Conservation (phyloP, 1,140 invertebrate species). For the Gryon sp. region DNA sequence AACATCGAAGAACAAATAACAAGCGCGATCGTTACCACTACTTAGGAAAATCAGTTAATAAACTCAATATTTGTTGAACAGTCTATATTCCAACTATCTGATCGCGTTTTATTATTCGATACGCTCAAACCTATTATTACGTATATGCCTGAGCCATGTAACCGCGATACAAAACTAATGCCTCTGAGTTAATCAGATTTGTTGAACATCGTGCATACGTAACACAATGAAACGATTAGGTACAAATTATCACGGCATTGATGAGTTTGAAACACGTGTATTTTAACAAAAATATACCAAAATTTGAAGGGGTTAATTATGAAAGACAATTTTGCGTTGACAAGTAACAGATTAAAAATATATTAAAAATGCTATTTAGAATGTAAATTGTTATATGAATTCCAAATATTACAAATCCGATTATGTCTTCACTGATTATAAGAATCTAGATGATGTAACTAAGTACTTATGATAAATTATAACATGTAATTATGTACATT, state of each 20-base stretch:
- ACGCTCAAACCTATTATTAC: constrained; percentile 4
- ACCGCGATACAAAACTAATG: constrained; percentile 29
- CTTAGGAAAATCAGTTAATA: constrained; percentile 49
- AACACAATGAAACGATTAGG: constrained; percentile 28
- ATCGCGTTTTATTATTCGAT: constrained; percentile 19
- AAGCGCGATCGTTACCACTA: constrained; percentile 7
- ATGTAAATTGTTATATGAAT: no score
- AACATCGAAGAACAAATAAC: constrained; percentile 26
- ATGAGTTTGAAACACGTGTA: background rate
- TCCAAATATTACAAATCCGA: no score
- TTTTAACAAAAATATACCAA: background rate
- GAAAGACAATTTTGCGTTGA: no score
- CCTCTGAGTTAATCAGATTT: constrained; percentile 33
- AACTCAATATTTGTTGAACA: constrained; percentile 18
- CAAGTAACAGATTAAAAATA: no score
- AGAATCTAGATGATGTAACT: no score
- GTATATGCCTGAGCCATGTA: constrained; percentile 6
- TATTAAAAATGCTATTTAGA: no score
- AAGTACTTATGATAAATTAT: no score
- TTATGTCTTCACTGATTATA: no score
- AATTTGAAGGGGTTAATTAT: no score
- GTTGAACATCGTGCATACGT: constrained; percentile 22
- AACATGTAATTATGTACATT: no score
- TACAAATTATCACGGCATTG: constrained; percentile 11
- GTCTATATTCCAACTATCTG: constrained; percentile 16